Evolutionary conservation across 2,797 vertebrate species (phyloP), one percentile per base, ranked within the genome.

Genomic region (Phalloptychus januarius): DNA sequence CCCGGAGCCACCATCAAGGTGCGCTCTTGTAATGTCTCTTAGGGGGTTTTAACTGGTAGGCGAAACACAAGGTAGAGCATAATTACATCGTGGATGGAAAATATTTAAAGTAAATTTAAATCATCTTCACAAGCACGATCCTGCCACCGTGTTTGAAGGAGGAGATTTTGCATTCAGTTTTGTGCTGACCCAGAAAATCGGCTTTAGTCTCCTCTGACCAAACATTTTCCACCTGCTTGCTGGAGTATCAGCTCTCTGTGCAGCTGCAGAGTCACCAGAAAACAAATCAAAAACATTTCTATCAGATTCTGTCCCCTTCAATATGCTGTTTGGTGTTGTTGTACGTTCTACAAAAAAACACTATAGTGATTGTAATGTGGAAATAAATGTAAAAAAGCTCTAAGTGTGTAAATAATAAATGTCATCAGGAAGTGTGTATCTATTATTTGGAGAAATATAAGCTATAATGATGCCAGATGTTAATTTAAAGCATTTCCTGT

Each of bases 1-100:
- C 98, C 98, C 33, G 98, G 98, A 82, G 98, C 98, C 73, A 99
- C 97, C 0, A 93, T 99, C 75, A 99, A 99, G 97, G 98, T 99
- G 89, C 16, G n/a, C 4, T 4, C n/a, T 75, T 40, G 42, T 79
- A 77, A 44, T 42, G 67, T 28, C 3, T 44, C 44, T 42, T 70
- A 28, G 0, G 38, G 23, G 2, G 40, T 42, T 69, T 42, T 42
- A 69, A 13, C n/a, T 28, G 5, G 15, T 42, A 42, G 4, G 5
- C 40, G 23, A 70, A 70, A 44, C 4, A 70, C 40, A 70, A 70
- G 7, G 25, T 7, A 70, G 23, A n/a, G 23, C 33, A 42, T 20
- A 25, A 23, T 69, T 69, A 2, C n/a, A 11, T n/a, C 13, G 38
- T 69, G 65, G 23, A 42, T 13, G 20, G 38, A 65, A 38, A 63